Base-by-base conservation (phyloP, 1,140 invertebrate genomes). In the Notospermus geniculatus region DNA sequence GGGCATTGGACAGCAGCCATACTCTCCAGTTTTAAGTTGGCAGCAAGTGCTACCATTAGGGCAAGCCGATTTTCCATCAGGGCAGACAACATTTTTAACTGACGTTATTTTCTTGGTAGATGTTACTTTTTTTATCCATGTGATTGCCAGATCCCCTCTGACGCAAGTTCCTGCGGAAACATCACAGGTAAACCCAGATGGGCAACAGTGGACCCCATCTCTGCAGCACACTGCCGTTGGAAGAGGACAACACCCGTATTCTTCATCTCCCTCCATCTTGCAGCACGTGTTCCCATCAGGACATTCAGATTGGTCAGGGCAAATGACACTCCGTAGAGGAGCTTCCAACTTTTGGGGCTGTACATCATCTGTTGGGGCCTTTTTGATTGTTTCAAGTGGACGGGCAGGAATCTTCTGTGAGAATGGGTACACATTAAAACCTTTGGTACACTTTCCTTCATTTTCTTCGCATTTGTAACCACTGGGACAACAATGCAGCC, bases 171-270 rank as follows among this genome's bases (percentile, higher is more conserved):
- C 59, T 4, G 52, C 41, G 45, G 63, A 39, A 11, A 60, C 59
- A 36, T 66, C 70, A 67, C 71, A 73, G 54, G 25, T 46, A 28
- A 1, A 68, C 17, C 65, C 68, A 32, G 67, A 25, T 15, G 72
- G 74, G 63, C 76, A 78, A 64, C 76, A 78, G 43, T 78, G 76
- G n/a, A 60, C 54, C 23, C 62, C 46, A 65, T 79, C 74, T 59
- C 56, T 63, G 59, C 76, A 78, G 61, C 76, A 78, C 11, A 76
- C 72, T 30, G 76, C 76, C 69, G 71, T 53, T n/a, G 56, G 46
- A 9, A 23, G 46, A 7, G 46, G 46, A n/a, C 46, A 50, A 50
- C 46, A 50, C 4, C 46, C 46, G n/a, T 50, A 50, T n/a, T 19
- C 4, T 50, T n/a, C 46, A 36, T n/a, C n/a, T 13, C 5, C 4